Base-by-base conservation (phyloP, 2,797 vertebrate species). In the Petrocephalus sullivani region DNA sequence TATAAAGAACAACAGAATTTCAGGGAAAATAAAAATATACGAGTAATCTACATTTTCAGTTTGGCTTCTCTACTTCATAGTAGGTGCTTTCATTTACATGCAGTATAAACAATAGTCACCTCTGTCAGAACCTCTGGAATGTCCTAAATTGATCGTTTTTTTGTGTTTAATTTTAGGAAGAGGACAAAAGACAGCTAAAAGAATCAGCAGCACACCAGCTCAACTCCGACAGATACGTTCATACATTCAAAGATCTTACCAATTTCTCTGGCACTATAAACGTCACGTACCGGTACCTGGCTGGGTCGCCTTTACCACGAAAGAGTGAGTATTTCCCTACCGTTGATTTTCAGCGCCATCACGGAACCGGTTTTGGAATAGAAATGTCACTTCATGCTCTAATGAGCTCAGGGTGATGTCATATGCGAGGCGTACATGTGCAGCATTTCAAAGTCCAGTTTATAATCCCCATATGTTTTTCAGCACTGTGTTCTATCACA, bases 221-320 rank as follows among this genome's bases (percentile, higher is more conserved):
- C 86, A 98, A 96, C 94, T 96, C 98, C 4, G 98, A 98, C 88
- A 96, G 96, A 91, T 98, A 97, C 89, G 96, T 96, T 92, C 98
- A 97, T 93, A 96, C 95, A 91, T 97, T 98, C 94, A 97, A 97
- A 95, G 97, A 98, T 92, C 95, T 99, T 89, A 97, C 97, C 87
- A 99, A 99, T 94, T 98, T 99, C 94, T 98, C 98, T 89, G 97
- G 97, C 95, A 94, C 95, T 91, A 98, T 99, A 93, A 99, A 99
- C 89, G 97, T 99, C 92, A 98, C 98, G 88, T 99, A 99, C 92
- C 97, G 97, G 87, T 99, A 97, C 92, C 96, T 99, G 87, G 98
- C 98, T 90, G 97, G 97, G 46, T 97, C 97, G 6, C 97, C 97
- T 88, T 95, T 98, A 92, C 96, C 97, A 92, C 97, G 98, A 93